phyloP scores from a whole-genome alignment of 1,140 invertebrate genomes.

The Tetranychus cinnabarinus region DNA sequence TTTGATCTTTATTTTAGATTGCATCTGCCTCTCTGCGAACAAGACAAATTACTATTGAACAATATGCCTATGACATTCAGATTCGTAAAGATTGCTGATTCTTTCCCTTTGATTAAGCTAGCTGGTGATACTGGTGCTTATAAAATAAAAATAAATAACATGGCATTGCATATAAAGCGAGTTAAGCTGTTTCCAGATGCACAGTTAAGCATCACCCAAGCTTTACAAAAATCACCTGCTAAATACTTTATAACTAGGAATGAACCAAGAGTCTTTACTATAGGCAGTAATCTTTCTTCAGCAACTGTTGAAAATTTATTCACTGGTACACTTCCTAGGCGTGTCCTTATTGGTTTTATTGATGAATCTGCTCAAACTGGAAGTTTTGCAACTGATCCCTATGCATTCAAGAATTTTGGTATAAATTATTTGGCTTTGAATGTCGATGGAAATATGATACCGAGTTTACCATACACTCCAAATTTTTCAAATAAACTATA shows the following conservation, averaged over 20 bases:
- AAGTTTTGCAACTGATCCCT: neutral
- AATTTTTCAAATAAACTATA: conserved; percentile 1
- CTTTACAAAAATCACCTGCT: neutral
- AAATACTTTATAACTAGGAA: neutral
- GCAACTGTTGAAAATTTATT: conserved; percentile 5
- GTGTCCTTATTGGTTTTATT: conserved; percentile 3
- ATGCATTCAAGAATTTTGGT: conserved; percentile 4
- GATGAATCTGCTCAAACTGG: conserved; percentile 2
- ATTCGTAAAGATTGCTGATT: neutral
- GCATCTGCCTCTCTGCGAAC: neutral
- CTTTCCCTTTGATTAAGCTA: no score
- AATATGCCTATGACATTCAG: neutral
- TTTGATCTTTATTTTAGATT: neutral
- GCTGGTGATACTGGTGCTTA: neutral
- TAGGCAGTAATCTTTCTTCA: neutral
- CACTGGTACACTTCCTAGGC: neutral
- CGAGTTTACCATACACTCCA: neutral
- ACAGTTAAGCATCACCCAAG: neutral
- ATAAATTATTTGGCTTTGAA: conserved; percentile 2
- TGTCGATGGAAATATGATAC: conserved; percentile 4
- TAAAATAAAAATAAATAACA: neutral
- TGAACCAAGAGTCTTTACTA: neutral
- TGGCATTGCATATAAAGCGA: neutral
- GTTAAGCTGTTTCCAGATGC: neutral
- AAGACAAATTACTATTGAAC: neutral